Evolutionary conservation across 2,113 vertebrate genomes (phyloP).

Genomic region (Austrofundulus limnaeus): DNA sequence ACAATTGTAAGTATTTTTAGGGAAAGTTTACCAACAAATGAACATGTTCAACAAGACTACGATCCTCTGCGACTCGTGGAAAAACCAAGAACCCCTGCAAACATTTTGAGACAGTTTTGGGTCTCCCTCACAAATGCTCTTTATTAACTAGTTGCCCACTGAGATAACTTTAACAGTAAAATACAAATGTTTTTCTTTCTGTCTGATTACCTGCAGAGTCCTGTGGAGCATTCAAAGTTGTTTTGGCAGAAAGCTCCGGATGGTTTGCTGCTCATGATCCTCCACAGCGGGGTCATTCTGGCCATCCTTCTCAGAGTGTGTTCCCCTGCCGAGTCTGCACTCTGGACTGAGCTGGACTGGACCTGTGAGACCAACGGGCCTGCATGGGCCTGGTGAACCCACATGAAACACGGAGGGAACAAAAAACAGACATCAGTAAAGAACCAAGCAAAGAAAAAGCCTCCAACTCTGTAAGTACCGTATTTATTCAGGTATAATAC

Average conservation of each 20-base stretch:
- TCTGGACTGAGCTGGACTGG: slow-evolving; percentile 17
- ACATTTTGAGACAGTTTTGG: too few species aligned
- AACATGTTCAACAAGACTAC: too few species aligned
- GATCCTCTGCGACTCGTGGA: too few species aligned
- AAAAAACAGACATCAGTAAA: not conserved
- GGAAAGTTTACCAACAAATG: too few species aligned
- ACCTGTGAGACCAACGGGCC: slow-evolving; percentile 43
- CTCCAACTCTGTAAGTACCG: too few species aligned
- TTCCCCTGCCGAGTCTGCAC: not conserved
- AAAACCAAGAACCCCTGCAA: too few species aligned
- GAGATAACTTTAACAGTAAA: not conserved
- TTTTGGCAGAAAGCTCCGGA: slow-evolving; percentile 78
- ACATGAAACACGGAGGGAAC: not conserved
- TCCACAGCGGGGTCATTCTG: slow-evolving; percentile 81
- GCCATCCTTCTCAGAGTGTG: slow-evolving; percentile 46
- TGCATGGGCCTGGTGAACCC: slow-evolving; percentile 55
- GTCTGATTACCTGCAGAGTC: slow-evolving; percentile 73
- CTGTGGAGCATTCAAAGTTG: slow-evolving; percentile 79
- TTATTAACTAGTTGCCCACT: too few species aligned
- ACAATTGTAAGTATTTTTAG: too few species aligned
- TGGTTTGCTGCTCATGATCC: slow-evolving; percentile 80
- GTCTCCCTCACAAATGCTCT: too few species aligned
- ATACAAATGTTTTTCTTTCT: not conserved
- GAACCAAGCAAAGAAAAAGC: not conserved
- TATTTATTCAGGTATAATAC: too few species aligned